Conservation (phyloP, 1,140 invertebrate genomes). For the Asbolus verrucosus region DNA sequence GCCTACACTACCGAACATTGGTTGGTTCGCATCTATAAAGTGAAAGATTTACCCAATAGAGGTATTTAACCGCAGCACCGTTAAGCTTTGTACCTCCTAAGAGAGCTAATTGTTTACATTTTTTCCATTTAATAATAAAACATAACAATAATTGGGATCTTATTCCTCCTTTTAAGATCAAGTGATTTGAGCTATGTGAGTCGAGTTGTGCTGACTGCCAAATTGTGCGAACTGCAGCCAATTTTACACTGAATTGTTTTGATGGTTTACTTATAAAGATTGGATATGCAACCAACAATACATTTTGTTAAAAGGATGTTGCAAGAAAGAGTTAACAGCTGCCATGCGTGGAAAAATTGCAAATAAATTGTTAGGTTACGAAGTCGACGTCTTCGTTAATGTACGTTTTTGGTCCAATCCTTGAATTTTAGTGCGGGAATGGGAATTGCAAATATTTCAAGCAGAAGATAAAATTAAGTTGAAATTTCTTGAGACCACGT, state of each 20-base stretch:
- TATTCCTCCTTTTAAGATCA: no score
- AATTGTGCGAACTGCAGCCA: no score
- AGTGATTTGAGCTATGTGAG: no score
- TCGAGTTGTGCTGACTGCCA: no score
- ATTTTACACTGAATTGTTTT: no score
- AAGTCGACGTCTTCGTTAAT: conserved; percentile 4
- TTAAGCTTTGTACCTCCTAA: neutral
- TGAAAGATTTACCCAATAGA: conserved; percentile 89
- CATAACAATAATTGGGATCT: neutral
- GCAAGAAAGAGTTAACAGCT: neutral
- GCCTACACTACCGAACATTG: conserved; percentile 97
- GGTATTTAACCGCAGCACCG: conserved; percentile 73
- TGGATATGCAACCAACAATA: conserved; percentile 26
- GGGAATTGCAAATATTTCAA: no score
- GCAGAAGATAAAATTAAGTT: conserved; percentile 21
- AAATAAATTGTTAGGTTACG: conserved; percentile 39
- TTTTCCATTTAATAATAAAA: conserved; percentile 40
- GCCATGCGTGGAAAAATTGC: conserved; percentile 25
- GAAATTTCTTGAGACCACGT: no score
- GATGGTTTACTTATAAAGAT: no score
- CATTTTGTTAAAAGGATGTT: neutral
- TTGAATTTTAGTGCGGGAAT: conserved; percentile 42
- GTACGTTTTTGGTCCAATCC: conserved; percentile 23
- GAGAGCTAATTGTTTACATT: neutral
- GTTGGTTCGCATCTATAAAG: conserved; percentile 95